A percentile compares a stretch with the other conserved stretches of the same genome.
phyloP scores from a whole-genome alignment of 1,140 invertebrate species.

The Drosophila ercepeae region DNA sequence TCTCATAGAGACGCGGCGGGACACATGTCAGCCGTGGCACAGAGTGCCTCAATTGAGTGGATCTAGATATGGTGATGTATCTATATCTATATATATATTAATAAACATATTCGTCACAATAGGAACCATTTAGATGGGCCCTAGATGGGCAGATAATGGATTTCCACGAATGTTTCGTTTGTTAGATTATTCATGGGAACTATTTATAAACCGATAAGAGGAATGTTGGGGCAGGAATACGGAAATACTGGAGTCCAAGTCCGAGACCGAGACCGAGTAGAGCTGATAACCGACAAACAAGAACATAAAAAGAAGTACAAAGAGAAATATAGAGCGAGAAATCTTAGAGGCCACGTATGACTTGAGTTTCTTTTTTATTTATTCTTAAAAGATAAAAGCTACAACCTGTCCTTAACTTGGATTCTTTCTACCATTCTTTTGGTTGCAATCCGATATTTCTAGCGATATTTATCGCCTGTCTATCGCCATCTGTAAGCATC shows the following conservation, averaged over 20 bases:
- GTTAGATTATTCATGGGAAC: slow-evolving; percentile 16
- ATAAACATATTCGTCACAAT: background rate
- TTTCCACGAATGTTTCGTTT: slow-evolving; percentile 10
- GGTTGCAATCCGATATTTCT: too few relatives aligned
- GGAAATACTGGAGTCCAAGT: background rate
- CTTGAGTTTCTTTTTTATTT: background rate
- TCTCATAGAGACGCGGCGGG: slow-evolving; percentile 11
- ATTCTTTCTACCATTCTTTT: too few relatives aligned
- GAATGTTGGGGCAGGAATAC: slow-evolving; percentile 5
- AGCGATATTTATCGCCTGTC: background rate
- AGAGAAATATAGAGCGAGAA: background rate
- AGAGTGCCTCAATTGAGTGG: slow-evolving; percentile 27
- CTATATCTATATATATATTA: background rate
- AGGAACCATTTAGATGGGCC: slow-evolving; percentile 7
- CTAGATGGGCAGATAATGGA: slow-evolving; percentile 23
- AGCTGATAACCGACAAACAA: slow-evolving; percentile 39
- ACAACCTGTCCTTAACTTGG: too few relatives aligned
- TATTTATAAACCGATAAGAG: slow-evolving; percentile 32
- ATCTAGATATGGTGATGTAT: slow-evolving; percentile 7
- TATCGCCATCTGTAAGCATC: slow-evolving; percentile 16
- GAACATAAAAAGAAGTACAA: background rate
- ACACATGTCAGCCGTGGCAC: slow-evolving; percentile 11
- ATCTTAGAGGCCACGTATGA: background rate
- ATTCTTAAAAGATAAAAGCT: too few relatives aligned
- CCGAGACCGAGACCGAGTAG: background rate